A percentile compares a stretch with the other conserved stretches of the same genome.
phyloP scores from a whole-genome alignment of 2,888 invertebrate genomes.

The Leptopilina syphax region DNA sequence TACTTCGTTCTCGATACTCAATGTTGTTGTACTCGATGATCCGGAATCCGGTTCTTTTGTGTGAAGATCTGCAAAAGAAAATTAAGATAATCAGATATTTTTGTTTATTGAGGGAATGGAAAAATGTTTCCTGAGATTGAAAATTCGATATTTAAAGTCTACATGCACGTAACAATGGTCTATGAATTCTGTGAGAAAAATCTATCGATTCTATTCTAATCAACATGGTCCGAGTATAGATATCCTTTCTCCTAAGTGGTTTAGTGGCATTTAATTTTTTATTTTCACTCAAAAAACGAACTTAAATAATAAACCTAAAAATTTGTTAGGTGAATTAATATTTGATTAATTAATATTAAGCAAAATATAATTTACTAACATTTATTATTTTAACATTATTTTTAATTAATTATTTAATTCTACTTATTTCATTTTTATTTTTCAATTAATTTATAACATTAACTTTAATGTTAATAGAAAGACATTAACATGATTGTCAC shows the following conservation, averaged over 20 bases:
- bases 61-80: slow-evolving; percentile 72
- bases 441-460: too few species aligned
- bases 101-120: not conserved
- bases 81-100: not conserved
- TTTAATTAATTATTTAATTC: too few species aligned
- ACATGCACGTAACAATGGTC: not conserved
- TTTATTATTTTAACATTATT: too few species aligned
- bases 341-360: too few species aligned
- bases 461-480: too few species aligned
- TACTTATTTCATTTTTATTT: too few species aligned
- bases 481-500: too few species aligned
- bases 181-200: not conserved
- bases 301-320: too few species aligned
- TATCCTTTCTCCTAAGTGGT: not conserved
- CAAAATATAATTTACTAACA: too few species aligned
- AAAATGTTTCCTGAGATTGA: too few species aligned
- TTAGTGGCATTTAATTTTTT: not conserved
- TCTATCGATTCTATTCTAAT: slow-evolving; percentile 15
- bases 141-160: not conserved
- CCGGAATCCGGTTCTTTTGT: slow-evolving; percentile 77
- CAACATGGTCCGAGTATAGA: not conserved
- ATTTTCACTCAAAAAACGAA: not conserved
- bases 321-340: too few species aligned
- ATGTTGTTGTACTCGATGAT: slow-evolving; percentile 78
- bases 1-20: slow-evolving; percentile 75